Evolutionary conservation across 2,797 vertebrate genomes (phyloP).

Genomic region (Acanthopagrus latus): DNA sequence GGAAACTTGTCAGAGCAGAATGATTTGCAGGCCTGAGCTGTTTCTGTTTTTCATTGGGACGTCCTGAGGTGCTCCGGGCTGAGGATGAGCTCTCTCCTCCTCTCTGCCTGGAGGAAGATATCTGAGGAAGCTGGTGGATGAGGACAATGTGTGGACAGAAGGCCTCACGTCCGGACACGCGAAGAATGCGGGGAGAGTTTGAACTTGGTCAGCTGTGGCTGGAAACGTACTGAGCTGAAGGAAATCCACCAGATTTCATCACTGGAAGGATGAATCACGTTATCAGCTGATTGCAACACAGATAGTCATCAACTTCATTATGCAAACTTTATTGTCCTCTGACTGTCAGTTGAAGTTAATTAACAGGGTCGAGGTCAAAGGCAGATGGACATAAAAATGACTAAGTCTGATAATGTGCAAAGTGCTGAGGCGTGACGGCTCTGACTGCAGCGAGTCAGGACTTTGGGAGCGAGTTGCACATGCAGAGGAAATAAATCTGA

Average conservation of each 20-base stretch:
- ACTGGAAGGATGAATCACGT: background rate
- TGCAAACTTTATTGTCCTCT: too few species aligned
- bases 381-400: too few species aligned
- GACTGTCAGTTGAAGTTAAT: background rate
- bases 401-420: too few species aligned
- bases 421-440: too few species aligned
- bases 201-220: conserved; percentile 32
- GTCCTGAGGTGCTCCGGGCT: conserved; percentile 4
- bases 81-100: background rate
- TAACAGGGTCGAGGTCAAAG: too few species aligned
- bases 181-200: conserved; percentile 37
- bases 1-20: conserved; percentile 57
- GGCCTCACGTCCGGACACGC: conserved; percentile 36
- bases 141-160: conserved; percentile 32
- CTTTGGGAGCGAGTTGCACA: too few species aligned
- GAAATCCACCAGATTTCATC: conserved; percentile 11
- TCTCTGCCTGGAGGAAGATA: conserved; percentile 11
- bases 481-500: too few species aligned
- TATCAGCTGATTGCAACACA: background rate
- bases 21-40: conserved; percentile 34
- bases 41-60: conserved; percentile 16
- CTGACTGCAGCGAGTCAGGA: too few species aligned
- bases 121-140: conserved; percentile 18
- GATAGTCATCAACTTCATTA: background rate
- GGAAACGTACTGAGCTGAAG: conserved; percentile 25